Evolutionary conservation across 2,797 vertebrate genomes (phyloP), one percentile per base, ranked within the genome.

Genomic region (Lophotriccus pileatus): DNA sequence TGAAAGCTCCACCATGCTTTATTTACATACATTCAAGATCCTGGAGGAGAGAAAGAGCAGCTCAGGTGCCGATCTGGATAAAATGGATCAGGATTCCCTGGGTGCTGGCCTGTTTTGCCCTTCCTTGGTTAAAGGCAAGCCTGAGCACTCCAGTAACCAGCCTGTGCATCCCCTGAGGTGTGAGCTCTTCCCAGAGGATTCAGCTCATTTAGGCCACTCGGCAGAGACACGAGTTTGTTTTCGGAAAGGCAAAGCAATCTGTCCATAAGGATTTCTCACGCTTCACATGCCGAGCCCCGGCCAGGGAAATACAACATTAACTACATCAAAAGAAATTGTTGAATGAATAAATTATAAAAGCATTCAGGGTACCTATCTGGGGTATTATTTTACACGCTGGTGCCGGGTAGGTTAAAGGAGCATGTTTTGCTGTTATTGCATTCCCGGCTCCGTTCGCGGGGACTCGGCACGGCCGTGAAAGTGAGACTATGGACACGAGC

Each of bases 291-390:
- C 94, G 90, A 92, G 92, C 89, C 91, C 79, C 9, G 63, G 94
- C 77, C 92, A 84, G 93, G 95, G 95, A 96, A 93, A 95, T 90
- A 91, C 91, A 95, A 90, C 95, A 96, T 97, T 96, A 96, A 80
- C 93, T 94, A 95, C 95, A 97, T 58, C 93, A 53, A 55, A 92
- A 96, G 94, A 75, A 90, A 96, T 63, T 87, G 89, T 28, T 94
- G 95, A 94, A 96, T 97, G 92, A 97, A 97, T 97, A 97, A 97
- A 96, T 97, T 91, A 97, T 97, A 96, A 53, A 95, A 95, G 93
- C 96, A 95, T 92, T 66, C 88, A 67, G 91, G 60, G 85, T 58
- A 79, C 90, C 95, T 96, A 70, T 94, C 96, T 56, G 84, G 93
- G 92, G 94, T 93, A 96, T 97, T 95, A 87, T 92, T 94, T 90